A percentile compares a stretch with the other conserved stretches of the same genome.
Evolutionary conservation across 2,113 vertebrate genomes (phyloP).

Genomic region (Jacana jacana): DNA sequence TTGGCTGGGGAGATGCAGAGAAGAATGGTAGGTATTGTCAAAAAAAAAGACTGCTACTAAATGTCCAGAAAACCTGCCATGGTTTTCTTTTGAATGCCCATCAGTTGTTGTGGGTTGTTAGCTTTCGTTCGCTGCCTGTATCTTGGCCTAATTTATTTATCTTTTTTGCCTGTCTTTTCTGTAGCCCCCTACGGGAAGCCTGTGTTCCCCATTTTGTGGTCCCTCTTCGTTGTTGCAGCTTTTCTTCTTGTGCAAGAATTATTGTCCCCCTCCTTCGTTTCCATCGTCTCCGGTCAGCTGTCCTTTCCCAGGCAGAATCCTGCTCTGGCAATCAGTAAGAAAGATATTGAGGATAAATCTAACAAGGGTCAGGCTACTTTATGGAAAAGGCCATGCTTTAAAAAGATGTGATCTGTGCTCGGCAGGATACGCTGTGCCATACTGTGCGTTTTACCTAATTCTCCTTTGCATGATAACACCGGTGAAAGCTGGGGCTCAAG

Average conservation of each 20-base stretch:
- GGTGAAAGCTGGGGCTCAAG: neutral
- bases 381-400: neutral
- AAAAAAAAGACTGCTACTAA: neutral
- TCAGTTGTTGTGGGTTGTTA: neutral
- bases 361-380: neutral
- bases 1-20: neutral
- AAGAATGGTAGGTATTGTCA: neutral
- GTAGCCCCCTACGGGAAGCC: neutral
- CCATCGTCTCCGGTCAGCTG: neutral
- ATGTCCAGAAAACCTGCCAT: neutral
- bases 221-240: neutral
- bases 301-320: neutral
- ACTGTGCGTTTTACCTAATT: neutral
- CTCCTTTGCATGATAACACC: neutral
- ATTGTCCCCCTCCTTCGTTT: neutral
- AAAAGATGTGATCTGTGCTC: neutral
- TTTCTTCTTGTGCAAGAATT: neutral
- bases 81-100: neutral
- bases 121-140: neutral
- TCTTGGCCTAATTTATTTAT: neutral
- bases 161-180: neutral
- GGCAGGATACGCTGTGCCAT: neutral
- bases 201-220: neutral
- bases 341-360: neutral
- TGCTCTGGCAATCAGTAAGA: fast-evolving